Base-by-base conservation (phyloP, 2,113 vertebrate genomes). In the Zapus hudsonius region DNA sequence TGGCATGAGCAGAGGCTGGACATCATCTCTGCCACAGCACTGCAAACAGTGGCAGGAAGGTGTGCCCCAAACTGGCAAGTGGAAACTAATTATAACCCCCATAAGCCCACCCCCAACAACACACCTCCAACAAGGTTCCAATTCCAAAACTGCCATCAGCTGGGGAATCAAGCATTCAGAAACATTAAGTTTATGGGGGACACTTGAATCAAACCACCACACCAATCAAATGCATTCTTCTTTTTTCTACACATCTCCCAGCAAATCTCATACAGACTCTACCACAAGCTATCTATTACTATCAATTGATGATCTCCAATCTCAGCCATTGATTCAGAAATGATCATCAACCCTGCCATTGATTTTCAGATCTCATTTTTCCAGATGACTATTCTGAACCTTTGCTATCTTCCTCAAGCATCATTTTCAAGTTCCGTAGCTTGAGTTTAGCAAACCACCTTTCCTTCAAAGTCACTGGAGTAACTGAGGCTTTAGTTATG, bases 351-450 rank as follows among this genome's bases (percentile, higher is more conserved):
- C 87, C 23, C 31, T 66, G 15, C 19, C 33, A 66, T 0, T 47
- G 25, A 52, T 80, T 69, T 89, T 89, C 36, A 57, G 27, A 22
- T 81, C 84, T 57, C 31, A 78, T 52, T 89, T 82, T 92, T 36
- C 31, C 38, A 52, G 90, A 78, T 82, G 63, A 91, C 9, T 64
- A 40, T 86, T 87, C 64, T 72, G 82, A 92, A 72, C 23, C 27
- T 13, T 59, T 22, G 55, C n/a, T 42, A 64, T 44, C 29, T 87
- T 93, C 44, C 47, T 52, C 40, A 55, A 69, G 38, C 36, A 16
- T 88, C n/a, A 61, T 79, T 73, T 82, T 72, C 44, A 70, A 38
- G 7, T 74, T 22, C 31, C 15, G 55, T 5, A 67, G 19, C 70
- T 79, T 83, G 59, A 78, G 47, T 61, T 61, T 25, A 64, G 7